These are phyloP conservation scores for Drusus annulatus DNA, from an alignment of 1,140 invertebrate species.

Conservation along the genomic window DNA sequence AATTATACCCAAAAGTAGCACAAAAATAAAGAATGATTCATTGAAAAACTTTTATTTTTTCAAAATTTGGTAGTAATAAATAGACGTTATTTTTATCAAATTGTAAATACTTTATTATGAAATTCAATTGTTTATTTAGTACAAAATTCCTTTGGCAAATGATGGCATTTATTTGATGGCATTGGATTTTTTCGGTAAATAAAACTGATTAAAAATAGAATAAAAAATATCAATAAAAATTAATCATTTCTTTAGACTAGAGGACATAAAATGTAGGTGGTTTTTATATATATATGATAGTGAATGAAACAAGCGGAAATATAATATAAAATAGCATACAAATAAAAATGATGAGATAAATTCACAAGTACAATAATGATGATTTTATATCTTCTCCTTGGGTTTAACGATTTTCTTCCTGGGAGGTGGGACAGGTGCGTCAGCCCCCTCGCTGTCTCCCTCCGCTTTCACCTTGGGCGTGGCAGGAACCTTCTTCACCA, in stretches of 20 bases:
- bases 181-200: slow-evolving; percentile 42
- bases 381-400: slow-evolving; percentile 68
- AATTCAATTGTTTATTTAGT: slow-evolving; percentile 50
- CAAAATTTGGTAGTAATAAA: too few species aligned
- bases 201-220: slow-evolving; percentile 46
- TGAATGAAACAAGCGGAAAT: slow-evolving; percentile 47
- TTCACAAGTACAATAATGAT: slow-evolving; percentile 11
- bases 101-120: slow-evolving; percentile 53
- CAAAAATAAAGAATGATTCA: too few species aligned
- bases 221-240: slow-evolving; percentile 52
- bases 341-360: slow-evolving; percentile 16
- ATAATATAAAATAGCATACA: slow-evolving; percentile 32
- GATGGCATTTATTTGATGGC: slow-evolving; percentile 49
- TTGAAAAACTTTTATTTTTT: too few species aligned
- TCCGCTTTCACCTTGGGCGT: slow-evolving; percentile 46
- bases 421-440: slow-evolving; percentile 69
- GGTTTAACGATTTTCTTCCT: slow-evolving; percentile 70
- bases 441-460: slow-evolving; percentile 61
- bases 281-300: slow-evolving; percentile 29
- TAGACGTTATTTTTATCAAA: slow-evolving; percentile 37
- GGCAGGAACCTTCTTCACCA: slow-evolving; percentile 64
- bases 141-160: slow-evolving; percentile 58
- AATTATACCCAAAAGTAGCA: too few species aligned
- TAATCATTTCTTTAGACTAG: slow-evolving; percentile 58
- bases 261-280: slow-evolving; percentile 61